A percentile compares a stretch with the other conserved stretches of the same genome.
Conservation (phyloP, 2,113 vertebrate genomes). For the Rallus limicola region DNA sequence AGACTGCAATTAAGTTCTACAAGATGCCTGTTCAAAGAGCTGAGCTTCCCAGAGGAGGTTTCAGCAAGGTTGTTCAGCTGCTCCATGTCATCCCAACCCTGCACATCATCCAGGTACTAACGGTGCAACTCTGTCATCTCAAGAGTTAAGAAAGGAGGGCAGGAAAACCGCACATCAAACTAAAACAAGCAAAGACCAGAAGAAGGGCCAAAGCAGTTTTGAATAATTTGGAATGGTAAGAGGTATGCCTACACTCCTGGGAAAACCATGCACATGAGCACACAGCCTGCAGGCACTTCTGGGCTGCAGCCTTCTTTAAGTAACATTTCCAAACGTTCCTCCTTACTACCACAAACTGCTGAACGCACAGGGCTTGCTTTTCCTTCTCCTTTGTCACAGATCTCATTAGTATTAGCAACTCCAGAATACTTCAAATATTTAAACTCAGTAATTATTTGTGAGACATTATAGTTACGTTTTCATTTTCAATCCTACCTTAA, state of each 20-base stretch:
- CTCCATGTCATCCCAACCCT: not conserved
- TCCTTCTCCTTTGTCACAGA: constrained; percentile 69
- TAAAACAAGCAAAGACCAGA: not conserved
- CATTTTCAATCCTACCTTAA: not conserved
- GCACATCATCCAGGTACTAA: not conserved
- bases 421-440: constrained; percentile 72
- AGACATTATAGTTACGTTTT: not conserved
- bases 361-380: constrained; percentile 82
- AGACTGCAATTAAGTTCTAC: constrained; percentile 24
- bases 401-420: constrained; percentile 73
- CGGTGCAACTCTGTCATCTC: not conserved
- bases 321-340: constrained; percentile 70
- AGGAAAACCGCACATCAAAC: not conserved
- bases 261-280: constrained; percentile 69
- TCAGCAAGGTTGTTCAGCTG: not conserved
- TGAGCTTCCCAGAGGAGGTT: not conserved
- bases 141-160: not conserved
- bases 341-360: constrained; percentile 73
- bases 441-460: not conserved
- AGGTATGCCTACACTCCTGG: constrained; percentile 52
- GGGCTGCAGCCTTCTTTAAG: constrained; percentile 78
- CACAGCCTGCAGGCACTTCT: constrained; percentile 74
- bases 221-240: not conserved
- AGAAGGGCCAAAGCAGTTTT: not conserved
- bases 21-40: not conserved